Conservation (phyloP, 2,888 invertebrate species). For the Xanthorhoe designata region DNA sequence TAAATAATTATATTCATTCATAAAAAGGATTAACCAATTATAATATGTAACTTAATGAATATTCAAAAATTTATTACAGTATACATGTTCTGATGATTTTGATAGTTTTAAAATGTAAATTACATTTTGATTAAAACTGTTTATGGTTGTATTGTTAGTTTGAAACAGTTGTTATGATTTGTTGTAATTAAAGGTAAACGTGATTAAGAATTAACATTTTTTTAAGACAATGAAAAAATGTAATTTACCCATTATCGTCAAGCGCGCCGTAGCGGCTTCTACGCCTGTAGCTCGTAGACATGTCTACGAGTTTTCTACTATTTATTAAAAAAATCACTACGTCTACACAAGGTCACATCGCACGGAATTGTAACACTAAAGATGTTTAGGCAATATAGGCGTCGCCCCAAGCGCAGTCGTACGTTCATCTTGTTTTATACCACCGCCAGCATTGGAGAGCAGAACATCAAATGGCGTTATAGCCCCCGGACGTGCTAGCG, state of each 20-base stretch:
- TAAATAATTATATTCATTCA: too few species aligned
- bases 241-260: not conserved
- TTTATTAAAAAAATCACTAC: slow-evolving; percentile 42
- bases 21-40: too few species aligned
- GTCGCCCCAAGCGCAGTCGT: slow-evolving; percentile 81
- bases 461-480: slow-evolving; percentile 85
- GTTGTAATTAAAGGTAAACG: too few species aligned
- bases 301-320: slow-evolving; percentile 16
- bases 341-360: slow-evolving; percentile 74
- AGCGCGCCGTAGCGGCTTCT: slow-evolving; percentile 32
- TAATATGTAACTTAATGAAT: too few species aligned
- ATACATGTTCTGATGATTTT: too few species aligned
- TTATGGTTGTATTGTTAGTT: too few species aligned
- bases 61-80: too few species aligned
- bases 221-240: too few species aligned
- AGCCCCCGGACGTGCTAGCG: slow-evolving; percentile 82
- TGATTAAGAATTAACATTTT: too few species aligned
- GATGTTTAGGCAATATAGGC: slow-evolving; percentile 85
- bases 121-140: too few species aligned
- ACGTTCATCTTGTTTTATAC: slow-evolving; percentile 82
- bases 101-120: too few species aligned
- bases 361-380: slow-evolving; percentile 75
- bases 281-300: slow-evolving; percentile 34
- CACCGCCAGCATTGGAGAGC: slow-evolving; percentile 84
- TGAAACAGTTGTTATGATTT: too few species aligned